phyloP scores from a whole-genome alignment of 1,140 invertebrate genomes.

The Heliconius hewitsoni region DNA sequence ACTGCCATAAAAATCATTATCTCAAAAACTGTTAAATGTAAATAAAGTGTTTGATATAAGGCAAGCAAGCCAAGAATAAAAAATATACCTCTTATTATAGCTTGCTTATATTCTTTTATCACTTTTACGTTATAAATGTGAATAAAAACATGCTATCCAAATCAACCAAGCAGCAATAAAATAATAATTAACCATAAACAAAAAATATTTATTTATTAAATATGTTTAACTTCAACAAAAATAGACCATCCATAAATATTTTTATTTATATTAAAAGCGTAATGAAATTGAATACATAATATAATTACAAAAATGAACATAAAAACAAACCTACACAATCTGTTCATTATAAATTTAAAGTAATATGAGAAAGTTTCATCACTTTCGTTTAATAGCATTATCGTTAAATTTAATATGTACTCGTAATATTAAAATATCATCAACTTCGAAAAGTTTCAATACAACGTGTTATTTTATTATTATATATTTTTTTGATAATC shows the following conservation, averaged over 20 bases:
- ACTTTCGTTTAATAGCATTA: conserved; percentile 35
- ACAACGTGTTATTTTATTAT: neutral
- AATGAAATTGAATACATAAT: neutral
- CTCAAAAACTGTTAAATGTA: neutral
- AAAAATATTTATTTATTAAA: too few relatives aligned
- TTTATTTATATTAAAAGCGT: too few relatives aligned
- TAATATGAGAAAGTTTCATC: neutral
- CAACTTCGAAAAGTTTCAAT: conserved; percentile 33
- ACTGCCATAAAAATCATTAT: neutral
- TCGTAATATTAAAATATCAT: conserved; percentile 29
- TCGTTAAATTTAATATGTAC: conserved; percentile 36
- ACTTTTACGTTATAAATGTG: neutral
- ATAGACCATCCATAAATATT: too few relatives aligned
- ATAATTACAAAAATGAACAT: neutral
- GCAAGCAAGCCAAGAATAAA: neutral
- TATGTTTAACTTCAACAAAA: too few relatives aligned
- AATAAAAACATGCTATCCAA: too few relatives aligned
- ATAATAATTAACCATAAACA: too few relatives aligned
- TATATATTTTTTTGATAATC: too few relatives aligned
- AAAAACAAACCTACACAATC: conserved; percentile 1
- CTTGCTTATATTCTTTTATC: neutral
- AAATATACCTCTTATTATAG: neutral
- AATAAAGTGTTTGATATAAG: neutral
- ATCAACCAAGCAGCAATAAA: too few relatives aligned
- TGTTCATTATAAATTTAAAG: neutral